Conservation (phyloP, 2,888 invertebrate genomes). For the Agriopis aurantiaria region DNA sequence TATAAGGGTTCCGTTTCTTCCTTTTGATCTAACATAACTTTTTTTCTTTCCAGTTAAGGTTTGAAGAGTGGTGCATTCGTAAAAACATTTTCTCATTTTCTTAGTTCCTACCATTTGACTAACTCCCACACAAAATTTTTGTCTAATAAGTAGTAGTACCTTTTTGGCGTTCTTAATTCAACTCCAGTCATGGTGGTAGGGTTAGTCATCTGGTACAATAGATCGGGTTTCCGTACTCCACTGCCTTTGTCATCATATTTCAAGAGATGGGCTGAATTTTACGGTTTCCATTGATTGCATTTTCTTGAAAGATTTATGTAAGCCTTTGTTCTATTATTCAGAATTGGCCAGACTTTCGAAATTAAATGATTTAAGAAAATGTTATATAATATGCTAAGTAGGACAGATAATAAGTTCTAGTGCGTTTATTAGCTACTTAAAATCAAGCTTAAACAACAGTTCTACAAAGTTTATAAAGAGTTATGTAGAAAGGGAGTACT, state of each 20-base stretch:
- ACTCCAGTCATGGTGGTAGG: conserved; percentile 1
- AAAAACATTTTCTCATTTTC: no score
- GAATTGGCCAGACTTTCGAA: background rate
- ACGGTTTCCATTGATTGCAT: conserved; percentile 50
- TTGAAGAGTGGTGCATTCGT: no score
- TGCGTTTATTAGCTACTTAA: no score
- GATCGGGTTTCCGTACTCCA: conserved; percentile 39
- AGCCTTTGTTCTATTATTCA: conserved; percentile 40
- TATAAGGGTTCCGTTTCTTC: no score
- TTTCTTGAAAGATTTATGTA: conserved; percentile 43
- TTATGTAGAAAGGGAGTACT: no score
- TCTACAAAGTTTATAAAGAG: no score
- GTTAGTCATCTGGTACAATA: conserved; percentile 39
- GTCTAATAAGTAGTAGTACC: no score
- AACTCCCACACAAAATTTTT: no score
- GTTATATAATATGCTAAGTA: background rate
- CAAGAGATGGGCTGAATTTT: conserved; percentile 50
- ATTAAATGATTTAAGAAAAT: background rate
- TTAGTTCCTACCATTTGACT: no score
- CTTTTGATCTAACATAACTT: no score
- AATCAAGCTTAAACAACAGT: no score
- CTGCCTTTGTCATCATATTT: conserved; percentile 48
- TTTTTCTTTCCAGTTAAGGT: background rate
- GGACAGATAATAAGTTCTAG: no score
- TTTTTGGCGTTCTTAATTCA: background rate